A percentile compares a stretch with the other conserved stretches of the same genome.
Evolutionary conservation across 2,888 invertebrate genomes (phyloP).

Genomic region (Pristionchus arcanus): DNA sequence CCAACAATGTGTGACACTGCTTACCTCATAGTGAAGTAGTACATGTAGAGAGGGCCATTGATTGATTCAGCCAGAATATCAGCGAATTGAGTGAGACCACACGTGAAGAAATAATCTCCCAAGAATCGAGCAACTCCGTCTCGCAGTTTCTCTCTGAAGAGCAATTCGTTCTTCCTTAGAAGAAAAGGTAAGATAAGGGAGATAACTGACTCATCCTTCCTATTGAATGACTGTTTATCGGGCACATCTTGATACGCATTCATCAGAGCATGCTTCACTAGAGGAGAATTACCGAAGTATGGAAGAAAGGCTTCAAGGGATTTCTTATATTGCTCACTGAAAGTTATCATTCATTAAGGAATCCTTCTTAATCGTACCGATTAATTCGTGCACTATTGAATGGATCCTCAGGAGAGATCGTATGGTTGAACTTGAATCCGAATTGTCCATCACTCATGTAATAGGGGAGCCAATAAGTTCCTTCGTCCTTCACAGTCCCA

Average conservation of each 20-base stretch:
- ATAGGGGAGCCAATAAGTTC: slow-evolving; percentile 82
- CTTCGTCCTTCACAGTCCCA: slow-evolving; percentile 88
- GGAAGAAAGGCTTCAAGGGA: slow-evolving; percentile 77
- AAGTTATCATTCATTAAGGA: background rate
- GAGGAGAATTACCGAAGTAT: slow-evolving; percentile 75
- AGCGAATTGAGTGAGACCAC: slow-evolving; percentile 85
- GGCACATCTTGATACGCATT: slow-evolving; percentile 75
- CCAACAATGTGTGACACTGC: background rate
- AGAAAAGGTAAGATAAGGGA: background rate
- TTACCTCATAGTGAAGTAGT: slow-evolving; percentile 79
- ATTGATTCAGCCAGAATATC: slow-evolving; percentile 75
- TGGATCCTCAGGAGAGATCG: slow-evolving; percentile 75
- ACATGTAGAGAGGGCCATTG: slow-evolving; percentile 76
- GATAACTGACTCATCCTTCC: slow-evolving; percentile 1
- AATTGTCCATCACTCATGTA: slow-evolving; percentile 70
- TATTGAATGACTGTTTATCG: slow-evolving; percentile 56
- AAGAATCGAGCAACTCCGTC: slow-evolving; percentile 83
- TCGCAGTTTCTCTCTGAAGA: slow-evolving; percentile 64
- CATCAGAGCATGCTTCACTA: slow-evolving; percentile 76
- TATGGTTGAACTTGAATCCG: slow-evolving; percentile 78
- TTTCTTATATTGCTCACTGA: slow-evolving; percentile 70
- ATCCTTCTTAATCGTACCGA: slow-evolving; percentile 32
- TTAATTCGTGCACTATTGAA: slow-evolving; percentile 71
- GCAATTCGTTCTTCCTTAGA: background rate
- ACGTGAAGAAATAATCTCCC: slow-evolving; percentile 95